Percentiles rank a stretch among this genome's conserved stretches.
These are phyloP conservation scores for Carpatolechia fugitivella DNA, from an alignment of 2,888 invertebrate species.

Conservation along the genomic window DNA sequence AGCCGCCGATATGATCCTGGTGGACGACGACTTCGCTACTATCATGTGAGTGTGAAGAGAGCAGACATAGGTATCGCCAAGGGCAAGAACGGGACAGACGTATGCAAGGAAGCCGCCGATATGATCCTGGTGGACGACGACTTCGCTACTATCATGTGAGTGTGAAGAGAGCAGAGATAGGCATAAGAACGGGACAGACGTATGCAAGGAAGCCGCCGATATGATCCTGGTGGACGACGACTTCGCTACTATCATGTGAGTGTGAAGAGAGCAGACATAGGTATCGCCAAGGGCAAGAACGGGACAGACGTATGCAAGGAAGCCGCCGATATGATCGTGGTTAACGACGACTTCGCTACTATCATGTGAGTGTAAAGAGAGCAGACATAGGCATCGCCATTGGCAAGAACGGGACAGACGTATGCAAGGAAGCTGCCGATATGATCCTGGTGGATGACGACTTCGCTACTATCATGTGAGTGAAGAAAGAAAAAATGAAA, in stretches of 20 bases:
- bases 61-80: conserved; percentile 99
- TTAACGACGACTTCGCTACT: conserved; percentile 98
- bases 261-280: conserved; percentile 97
- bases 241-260: conserved; percentile 97
- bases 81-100: conserved; percentile 97
- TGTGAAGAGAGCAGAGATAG: conserved; percentile 97
- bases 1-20: conserved; percentile 99
- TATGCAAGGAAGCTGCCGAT: conserved; percentile 99
- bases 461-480: conserved; percentile 97
- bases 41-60: conserved; percentile 96
- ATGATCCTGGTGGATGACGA: conserved; percentile 99
- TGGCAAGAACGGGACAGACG: conserved; percentile 97
- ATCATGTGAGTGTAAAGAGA: conserved; percentile 96
- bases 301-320: conserved; percentile 99
- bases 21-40: conserved; percentile 98
- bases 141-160: conserved; percentile 97
- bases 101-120: conserved; percentile 99
- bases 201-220: conserved; percentile 99
- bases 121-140: conserved; percentile 99
- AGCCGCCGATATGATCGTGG: conserved; percentile 99
- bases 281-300: conserved; percentile 97
- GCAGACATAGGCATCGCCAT: conserved; percentile 99
- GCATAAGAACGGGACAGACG: conserved; percentile 98
- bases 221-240: conserved; percentile 99
- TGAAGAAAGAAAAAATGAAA: conserved; percentile 97